Base-by-base conservation (phyloP, 2,888 invertebrate species). In the Cylindroiulus punctatus region DNA sequence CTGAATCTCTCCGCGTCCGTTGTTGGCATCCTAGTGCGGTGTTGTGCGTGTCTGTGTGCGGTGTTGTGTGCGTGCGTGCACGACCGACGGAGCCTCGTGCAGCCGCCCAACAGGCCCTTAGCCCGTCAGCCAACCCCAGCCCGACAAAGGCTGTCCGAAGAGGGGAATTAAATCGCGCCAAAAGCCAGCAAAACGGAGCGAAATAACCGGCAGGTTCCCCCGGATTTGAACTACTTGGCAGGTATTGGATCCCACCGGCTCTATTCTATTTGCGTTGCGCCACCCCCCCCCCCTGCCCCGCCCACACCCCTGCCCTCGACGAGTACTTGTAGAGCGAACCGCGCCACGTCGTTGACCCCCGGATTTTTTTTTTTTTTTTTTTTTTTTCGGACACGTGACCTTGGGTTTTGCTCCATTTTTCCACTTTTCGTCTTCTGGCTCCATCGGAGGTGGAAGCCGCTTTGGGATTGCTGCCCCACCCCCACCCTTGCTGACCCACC, bases 141-240 rank as follows among this genome's bases (percentile, higher is more conserved):
- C 47, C 52, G 19, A 47, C n/a, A 36, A 36, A 36, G 36, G 36
- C 36, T 36, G 36, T 36, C n/a, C 19, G 19, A 52, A n/a, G 17
- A 5, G 57, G 57, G 57, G 22, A 57, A 57, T 57, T n/a, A 22
- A 22, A 22, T 22, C 57, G 57, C 57, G 57, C 30, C 4, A 76
- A 76, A 76, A 76, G 26, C 30, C 76, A 76, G 76, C 76, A 76
- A 76, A 76, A 76, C 76, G 76, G 76, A 76, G 76, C 76, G 14
- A 76, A 26, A 76, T 76, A 76, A 76, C 76, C 76, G 14, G 76
- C 76, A 76, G 76, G 14, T 76, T 76, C 76, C 76, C 30, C 10
- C 76, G 76, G 76, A 76, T 76, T 76, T 76, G 76, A 76, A 76
- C 76, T 76, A 76, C 76, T 76, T 76, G 76, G 76, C 76, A 76